Evolutionary conservation across 2,113 vertebrate species (phyloP), one percentile per base, ranked within the genome.

Genomic region (Glaucidium brasilianum): DNA sequence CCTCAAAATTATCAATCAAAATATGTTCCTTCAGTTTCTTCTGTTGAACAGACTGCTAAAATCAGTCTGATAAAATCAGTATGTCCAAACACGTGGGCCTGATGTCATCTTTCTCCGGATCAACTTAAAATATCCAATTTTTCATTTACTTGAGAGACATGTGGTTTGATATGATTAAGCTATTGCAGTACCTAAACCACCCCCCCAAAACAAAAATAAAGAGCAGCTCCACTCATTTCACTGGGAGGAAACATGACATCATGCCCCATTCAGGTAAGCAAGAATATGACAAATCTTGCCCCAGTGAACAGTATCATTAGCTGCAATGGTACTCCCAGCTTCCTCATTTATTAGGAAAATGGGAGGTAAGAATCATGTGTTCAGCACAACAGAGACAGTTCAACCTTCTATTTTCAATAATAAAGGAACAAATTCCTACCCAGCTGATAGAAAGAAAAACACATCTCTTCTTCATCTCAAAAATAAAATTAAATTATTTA

Each of bases 171-270:
- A 25, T 12, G 72, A 82, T 82, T 43, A 73, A 94, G 80, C 62
- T 93, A 88, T 20, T 82, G 81, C 92, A 88, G 69, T 7, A 64
- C 35, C 91, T 79, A 73, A 94, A 71, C 84, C 67, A 79, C 30
- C 21, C 21, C 21, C 39, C 17, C 71, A 63, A 80, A 95, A 62
- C 69, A 90, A 78, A 91, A 96, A 92, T 86, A 90, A 82, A 60
- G 43, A 94, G 47, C 39, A 76, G 52, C 60, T 80, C 73, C 32
- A 30, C 67, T 88, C 50, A 55, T 90, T 80, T 92, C 82, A 89
- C 9, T 72, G 91, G 93, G 23, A 96, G 74, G 50, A 91, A 92
- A 76, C 35, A 86, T 88, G 90, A 95, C 92, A 92, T 95, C 86
- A 93, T 73, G 69, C 37, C 59, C 59, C 81, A 59, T 79, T 85